Evolutionary conservation across 2,888 invertebrate genomes (phyloP).

Genomic region (Spatulosminthurus flaviceps): DNA sequence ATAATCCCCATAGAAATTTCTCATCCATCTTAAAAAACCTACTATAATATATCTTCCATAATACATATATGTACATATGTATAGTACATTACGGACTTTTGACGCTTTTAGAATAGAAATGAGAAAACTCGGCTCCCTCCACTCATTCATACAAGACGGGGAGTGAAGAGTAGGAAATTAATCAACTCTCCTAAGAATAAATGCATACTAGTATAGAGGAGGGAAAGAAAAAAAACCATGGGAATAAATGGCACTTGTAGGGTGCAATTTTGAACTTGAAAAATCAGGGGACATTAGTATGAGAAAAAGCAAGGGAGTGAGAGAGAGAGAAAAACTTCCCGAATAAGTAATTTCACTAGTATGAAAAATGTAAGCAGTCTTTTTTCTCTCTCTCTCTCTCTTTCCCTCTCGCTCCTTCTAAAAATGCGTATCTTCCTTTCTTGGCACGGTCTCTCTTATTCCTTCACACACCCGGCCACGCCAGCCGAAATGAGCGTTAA

Average conservation of each 20-base stretch:
- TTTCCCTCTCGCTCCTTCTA: background rate
- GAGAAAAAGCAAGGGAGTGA: background rate
- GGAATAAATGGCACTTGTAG: background rate
- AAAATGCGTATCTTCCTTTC: conserved; percentile 5
- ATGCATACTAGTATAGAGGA: no score
- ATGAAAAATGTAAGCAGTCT: conserved; percentile 6
- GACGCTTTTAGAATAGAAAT: no score
- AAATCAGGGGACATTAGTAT: conserved; percentile 3
- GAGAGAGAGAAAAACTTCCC: background rate
- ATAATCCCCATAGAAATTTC: no score
- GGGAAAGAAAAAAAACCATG: background rate
- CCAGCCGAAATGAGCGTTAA: background rate
- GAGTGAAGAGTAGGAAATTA: conserved; percentile 1
- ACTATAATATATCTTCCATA: no score
- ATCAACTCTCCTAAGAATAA: background rate
- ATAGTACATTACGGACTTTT: no score
- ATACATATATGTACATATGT: no score
- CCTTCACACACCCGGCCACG: background rate
- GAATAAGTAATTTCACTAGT: background rate
- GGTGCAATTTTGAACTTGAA: conserved; percentile 19
- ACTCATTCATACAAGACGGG: no score
- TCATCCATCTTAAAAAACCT: no score
- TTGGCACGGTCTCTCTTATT: no score
- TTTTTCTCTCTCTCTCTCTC: background rate
- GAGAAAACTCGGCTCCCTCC: no score